A percentile compares a stretch with the other conserved stretches of the same genome.
phyloP scores from a whole-genome alignment of 2,113 vertebrate species.

The Corynorhinus townsendii region DNA sequence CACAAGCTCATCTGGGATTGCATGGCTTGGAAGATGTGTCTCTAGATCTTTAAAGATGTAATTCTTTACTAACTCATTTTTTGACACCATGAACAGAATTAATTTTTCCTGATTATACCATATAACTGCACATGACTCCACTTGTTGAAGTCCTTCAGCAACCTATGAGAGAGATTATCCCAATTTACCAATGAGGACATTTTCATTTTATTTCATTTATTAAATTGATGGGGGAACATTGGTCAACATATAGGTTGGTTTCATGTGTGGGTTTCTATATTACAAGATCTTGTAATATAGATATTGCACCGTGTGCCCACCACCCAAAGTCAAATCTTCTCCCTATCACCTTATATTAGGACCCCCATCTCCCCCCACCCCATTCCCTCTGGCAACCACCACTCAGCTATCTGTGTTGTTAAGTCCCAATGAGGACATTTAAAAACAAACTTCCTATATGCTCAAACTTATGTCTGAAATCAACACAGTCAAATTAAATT shows the following conservation, averaged over 20 bases:
- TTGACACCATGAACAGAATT: constrained; percentile 87
- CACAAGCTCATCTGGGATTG: constrained; percentile 89
- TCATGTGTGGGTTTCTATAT: no score
- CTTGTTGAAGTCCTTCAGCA: constrained; percentile 81
- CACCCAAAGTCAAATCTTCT: no score
- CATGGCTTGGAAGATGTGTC: constrained; percentile 81
- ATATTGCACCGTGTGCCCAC: no score
- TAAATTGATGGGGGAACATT: no score
- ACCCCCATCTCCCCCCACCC: no score
- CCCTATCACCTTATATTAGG: no score
- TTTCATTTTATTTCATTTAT: neutral
- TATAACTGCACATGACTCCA: constrained; percentile 87
- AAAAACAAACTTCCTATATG: constrained; percentile 5
- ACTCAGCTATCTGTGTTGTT: no score
- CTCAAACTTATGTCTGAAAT: constrained; percentile 12
- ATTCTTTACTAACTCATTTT: constrained; percentile 65
- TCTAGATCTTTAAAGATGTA: constrained; percentile 80
- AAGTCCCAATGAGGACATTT: constrained; percentile 1
- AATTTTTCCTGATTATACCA: constrained; percentile 84
- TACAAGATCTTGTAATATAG: no score
- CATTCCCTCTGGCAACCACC: no score
- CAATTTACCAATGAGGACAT: constrained; percentile 20
- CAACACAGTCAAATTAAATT: neutral
- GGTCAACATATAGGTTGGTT: no score
- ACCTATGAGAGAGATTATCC: constrained; percentile 76